phyloP scores from a whole-genome alignment of 2,113 vertebrate genomes.

The Sula dactylatra region DNA sequence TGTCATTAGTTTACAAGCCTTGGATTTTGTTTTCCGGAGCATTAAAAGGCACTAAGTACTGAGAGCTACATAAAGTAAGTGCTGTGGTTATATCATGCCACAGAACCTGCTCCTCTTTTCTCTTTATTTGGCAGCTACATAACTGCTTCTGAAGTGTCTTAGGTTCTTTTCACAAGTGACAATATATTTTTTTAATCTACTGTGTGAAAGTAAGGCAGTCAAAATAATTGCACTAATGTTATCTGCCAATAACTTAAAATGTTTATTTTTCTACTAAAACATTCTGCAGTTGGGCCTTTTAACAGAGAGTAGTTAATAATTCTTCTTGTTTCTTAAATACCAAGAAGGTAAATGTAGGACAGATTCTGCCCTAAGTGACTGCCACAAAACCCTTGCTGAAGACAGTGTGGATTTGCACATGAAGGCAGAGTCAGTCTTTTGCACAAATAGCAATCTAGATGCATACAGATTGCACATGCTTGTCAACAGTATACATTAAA shows the following conservation, averaged over 20 bases:
- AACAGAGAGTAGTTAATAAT: background rate
- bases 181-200: constrained; percentile 32
- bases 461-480: background rate
- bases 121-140: constrained; percentile 46
- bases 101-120: background rate
- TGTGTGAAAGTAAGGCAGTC: constrained; percentile 35
- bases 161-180: constrained; percentile 24
- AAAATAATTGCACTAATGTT: constrained; percentile 60
- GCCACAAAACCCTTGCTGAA: background rate
- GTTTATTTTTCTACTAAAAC: constrained; percentile 63
- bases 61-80: background rate
- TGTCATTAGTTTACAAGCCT: constrained; percentile 26
- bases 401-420: background rate
- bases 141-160: constrained; percentile 20
- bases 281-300: constrained; percentile 6
- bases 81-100: background rate
- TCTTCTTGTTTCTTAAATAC: background rate
- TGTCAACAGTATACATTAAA: background rate
- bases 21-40: background rate
- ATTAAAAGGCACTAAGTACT: constrained; percentile 30
- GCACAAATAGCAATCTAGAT: constrained; percentile 23
- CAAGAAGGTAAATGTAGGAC: background rate
- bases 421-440: constrained; percentile 22
- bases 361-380: background rate
- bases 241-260: constrained; percentile 39